Conservation (phyloP, 2,888 invertebrate genomes). For the Drosophila sordidapex region DNA sequence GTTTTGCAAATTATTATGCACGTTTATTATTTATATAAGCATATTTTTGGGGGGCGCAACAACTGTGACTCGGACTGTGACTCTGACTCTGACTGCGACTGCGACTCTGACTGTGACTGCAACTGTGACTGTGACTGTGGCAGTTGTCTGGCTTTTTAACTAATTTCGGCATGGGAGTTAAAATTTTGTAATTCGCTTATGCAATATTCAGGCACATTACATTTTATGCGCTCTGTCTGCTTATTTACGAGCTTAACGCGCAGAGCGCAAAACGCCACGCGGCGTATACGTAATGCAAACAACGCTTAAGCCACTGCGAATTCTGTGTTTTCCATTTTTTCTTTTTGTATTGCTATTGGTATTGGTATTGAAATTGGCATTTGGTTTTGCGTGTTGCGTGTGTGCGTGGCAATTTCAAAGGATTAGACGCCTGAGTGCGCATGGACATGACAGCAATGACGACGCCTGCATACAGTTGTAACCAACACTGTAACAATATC, state of each 20-base stretch:
- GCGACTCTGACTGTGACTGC: constrained; percentile 1
- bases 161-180: constrained; percentile 65
- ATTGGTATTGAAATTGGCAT: constrained; percentile 40
- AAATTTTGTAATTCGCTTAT: constrained; percentile 61
- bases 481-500: not conserved
- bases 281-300: constrained; percentile 74
- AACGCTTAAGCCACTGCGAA: constrained; percentile 50
- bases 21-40: constrained; percentile 61
- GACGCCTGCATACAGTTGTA: constrained; percentile 35
- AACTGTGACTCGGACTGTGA: constrained; percentile 11
- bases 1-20: constrained; percentile 62
- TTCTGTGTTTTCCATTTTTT: constrained; percentile 26
- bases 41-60: constrained; percentile 17
- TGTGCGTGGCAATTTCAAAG: constrained; percentile 74
- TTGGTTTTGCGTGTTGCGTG: constrained; percentile 21
- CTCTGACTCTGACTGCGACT: not conserved
- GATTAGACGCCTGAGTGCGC: constrained; percentile 75
- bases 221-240: constrained; percentile 65
- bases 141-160: constrained; percentile 57
- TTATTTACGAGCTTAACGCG: constrained; percentile 65
- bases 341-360: constrained; percentile 1
- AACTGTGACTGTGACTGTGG: not conserved
- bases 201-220: constrained; percentile 61
- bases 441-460: constrained; percentile 65
- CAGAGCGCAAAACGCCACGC: constrained; percentile 29